phyloP scores from a whole-genome alignment of 1,140 invertebrate species.

The Zaprionus inermis region DNA sequence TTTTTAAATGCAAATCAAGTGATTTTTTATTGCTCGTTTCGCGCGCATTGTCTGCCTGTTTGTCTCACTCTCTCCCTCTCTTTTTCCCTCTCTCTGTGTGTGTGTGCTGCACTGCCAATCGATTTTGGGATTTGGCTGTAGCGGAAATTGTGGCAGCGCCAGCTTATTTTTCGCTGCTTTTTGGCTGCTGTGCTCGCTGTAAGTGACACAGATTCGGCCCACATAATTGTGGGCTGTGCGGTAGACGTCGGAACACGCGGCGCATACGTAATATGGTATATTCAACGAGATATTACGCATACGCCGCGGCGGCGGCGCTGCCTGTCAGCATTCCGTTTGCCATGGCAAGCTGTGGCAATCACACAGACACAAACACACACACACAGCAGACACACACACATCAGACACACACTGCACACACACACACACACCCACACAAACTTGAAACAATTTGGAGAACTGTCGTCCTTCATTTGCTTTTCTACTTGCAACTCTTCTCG shows the following conservation, averaged over 20 bases:
- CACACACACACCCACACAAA: neutral
- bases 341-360: constrained; percentile 8
- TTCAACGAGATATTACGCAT: constrained; percentile 52
- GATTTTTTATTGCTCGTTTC: constrained; percentile 59
- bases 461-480: neutral
- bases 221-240: constrained; percentile 42
- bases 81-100: neutral
- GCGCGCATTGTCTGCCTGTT: constrained; percentile 18
- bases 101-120: constrained; percentile 25
- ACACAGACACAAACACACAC: neutral
- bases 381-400: constrained; percentile 6
- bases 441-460: neutral
- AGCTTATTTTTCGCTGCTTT: neutral
- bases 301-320: constrained; percentile 33
- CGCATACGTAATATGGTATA: constrained; percentile 41
- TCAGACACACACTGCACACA: neutral
- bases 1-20: constrained; percentile 58
- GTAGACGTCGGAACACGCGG: constrained; percentile 24
- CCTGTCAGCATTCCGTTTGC: constrained; percentile 7
- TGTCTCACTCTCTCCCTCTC: neutral
- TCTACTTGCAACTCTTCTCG: neutral
- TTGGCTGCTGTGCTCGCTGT: neutral
- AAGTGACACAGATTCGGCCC: constrained; percentile 46
- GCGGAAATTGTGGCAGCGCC: constrained; percentile 35
- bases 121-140: constrained; percentile 26